Evolutionary conservation across 2,888 invertebrate species (phyloP).

Genomic region (Lydus trimaculatus): DNA sequence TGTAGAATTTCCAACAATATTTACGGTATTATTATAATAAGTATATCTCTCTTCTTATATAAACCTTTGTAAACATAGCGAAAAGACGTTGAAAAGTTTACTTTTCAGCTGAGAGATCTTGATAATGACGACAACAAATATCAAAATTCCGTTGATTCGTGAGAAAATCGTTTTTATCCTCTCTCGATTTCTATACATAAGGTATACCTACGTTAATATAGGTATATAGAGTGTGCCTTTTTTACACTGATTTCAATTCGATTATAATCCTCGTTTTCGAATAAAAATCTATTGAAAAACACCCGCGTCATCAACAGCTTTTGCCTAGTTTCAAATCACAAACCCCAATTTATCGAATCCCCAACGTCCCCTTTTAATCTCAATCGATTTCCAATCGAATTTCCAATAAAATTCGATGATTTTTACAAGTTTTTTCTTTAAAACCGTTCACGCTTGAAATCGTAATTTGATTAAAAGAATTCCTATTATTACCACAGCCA

Average conservation of each 20-base stretch:
- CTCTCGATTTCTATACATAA: no score
- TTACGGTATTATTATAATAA: constrained; percentile 37
- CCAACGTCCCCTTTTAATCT: constrained; percentile 28
- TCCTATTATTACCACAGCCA: constrained; percentile 12
- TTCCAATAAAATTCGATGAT: neutral
- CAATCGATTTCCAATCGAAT: constrained; percentile 29
- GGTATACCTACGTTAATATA: no score
- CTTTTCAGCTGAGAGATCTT: constrained; percentile 28
- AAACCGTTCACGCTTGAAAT: neutral
- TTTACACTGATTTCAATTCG: neutral
- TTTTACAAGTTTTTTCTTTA: neutral
- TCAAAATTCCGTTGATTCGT: neutral
- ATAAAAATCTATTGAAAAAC: constrained; percentile 32
- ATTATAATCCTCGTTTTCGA: constrained; percentile 9
- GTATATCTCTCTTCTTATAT: constrained; percentile 44
- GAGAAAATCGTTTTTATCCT: no score
- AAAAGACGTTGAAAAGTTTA: constrained; percentile 35
- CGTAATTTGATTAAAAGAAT: constrained; percentile 29
- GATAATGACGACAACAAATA: neutral
- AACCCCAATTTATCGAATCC: no score
- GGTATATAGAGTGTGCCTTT: no score
- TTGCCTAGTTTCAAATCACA: no score
- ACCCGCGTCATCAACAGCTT: neutral
- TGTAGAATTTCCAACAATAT: constrained; percentile 39
- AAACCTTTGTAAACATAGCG: constrained; percentile 42